Percentiles rank a stretch among this genome's conserved stretches.
phyloP scores from a whole-genome alignment of 2,888 invertebrate genomes.

The Acanthoscelides obtectus region DNA sequence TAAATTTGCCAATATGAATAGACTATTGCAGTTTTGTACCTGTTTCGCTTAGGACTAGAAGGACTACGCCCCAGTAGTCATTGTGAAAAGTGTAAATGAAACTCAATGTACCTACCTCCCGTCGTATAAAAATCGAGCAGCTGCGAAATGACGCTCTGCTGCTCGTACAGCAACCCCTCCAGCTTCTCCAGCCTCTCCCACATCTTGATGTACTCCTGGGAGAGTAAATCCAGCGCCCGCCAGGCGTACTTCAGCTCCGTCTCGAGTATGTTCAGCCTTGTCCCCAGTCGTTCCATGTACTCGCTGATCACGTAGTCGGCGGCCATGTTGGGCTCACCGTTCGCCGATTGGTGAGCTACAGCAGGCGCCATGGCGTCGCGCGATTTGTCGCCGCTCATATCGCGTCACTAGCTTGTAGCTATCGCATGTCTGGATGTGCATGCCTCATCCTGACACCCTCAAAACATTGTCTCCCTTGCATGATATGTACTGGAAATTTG shows the following conservation, averaged over 20 bases:
- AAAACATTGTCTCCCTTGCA: neutral
- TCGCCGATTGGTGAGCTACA: conserved; percentile 41
- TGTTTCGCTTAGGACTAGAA: too few species aligned
- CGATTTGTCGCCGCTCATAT: neutral
- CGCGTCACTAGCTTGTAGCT: neutral
- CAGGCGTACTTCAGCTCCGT: conserved; percentile 90
- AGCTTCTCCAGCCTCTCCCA: conserved; percentile 88
- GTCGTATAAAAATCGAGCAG: conserved; percentile 73
- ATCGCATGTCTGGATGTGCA: neutral
- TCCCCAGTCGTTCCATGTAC: conserved; percentile 86
- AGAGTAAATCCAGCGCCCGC: conserved; percentile 84
- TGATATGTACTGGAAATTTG: neutral
- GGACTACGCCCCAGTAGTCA: too few species aligned
- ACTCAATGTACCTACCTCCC: conserved; percentile 43
- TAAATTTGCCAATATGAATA: too few species aligned
- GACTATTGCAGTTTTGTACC: too few species aligned
- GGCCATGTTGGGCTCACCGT: conserved; percentile 15
- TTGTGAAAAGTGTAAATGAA: conserved; percentile 32
- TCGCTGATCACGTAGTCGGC: conserved; percentile 79
- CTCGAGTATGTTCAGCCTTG: conserved; percentile 80
- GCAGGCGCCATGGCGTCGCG: conserved; percentile 40
- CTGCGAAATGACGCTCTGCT: conserved; percentile 86
- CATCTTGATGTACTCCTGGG: conserved; percentile 90
- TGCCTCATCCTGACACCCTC: neutral
- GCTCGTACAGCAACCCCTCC: conserved; percentile 80